Evolutionary conservation across 2,797 vertebrate genomes (phyloP), one percentile per base, ranked within the genome.

Genomic region (Babyrousa celebensis): DNA sequence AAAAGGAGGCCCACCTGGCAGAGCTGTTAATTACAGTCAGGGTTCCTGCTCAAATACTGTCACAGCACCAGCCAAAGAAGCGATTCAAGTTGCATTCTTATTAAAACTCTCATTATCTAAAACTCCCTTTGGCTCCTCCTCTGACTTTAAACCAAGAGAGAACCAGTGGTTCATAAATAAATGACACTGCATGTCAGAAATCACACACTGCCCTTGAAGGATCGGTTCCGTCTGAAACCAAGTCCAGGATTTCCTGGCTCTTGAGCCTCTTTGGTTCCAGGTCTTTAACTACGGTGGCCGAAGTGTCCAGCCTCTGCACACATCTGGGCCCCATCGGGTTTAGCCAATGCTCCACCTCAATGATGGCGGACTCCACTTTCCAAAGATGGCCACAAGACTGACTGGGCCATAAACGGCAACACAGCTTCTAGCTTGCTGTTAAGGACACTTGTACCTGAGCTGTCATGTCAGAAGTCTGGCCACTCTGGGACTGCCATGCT

Each of bases 1-100:
- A 97, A 94, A 96, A 95, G 79, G 79, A 97, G 93, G 96, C 75
- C 95, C 77, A 90, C 95, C 91, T 97, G 97, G 95, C 84, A 98
- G 96, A 95, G 93, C 68, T 68, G 89, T 85, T 97, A 85, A 96
- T 98, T 97, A 97, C 93, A 96, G 88, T 84, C 91, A 96, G 95
- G 85, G 93, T 93, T 97, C 68, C 86, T 95, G 68, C 95, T 97
- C 86, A 97, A 88, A 97, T 68, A 75, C 87, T 89, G 84, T 94
- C 93, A 89, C 17, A 52, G 77, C 32, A 93, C 58, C 93, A 89
- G 96, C 94, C 96, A 97, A 95, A 93, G 83, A 94, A 88, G 82
- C 84, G 86, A 89, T 72, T 92, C 84, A 91, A 92, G 89, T 95
- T 85, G 72, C 18, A 90, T 82, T 94, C n/a, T 83, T 96, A 70